Evolutionary conservation across 2,888 invertebrate species (phyloP), one percentile per base, ranked within the genome.

Genomic region (Polyploca ridens): DNA sequence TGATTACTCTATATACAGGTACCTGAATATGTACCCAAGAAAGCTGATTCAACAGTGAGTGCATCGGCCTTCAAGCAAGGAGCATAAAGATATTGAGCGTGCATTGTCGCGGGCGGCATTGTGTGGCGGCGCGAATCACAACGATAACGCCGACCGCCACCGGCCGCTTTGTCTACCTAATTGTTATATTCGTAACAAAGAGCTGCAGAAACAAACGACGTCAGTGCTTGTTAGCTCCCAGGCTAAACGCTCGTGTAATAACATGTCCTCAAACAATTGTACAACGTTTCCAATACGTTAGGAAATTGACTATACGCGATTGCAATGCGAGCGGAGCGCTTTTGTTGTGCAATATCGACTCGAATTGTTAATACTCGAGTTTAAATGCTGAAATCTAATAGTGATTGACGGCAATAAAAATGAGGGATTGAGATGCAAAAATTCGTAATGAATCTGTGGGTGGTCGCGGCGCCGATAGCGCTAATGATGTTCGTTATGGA

Each of bases 241-340:
- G 85, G 87, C 92, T 94, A 92, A 94, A 93, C 88, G 90, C 83
- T 68, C 75, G 77, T 82, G 84, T 90, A 90, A 90, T 93, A 93
- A 93, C 92, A 88, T 89, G 91, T 92, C 91, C 87, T 90, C 89
- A 84, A 86, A 91, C 92, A 91, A 93, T 92, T 84, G 90, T 83
- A 86, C 82, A 75, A 79, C 85, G 83, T 81, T 87, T 86, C 86
- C 88, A 87, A 92, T 90, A 90, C 87, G 87, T 84, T 83, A 88
- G 91, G 91, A 93, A 93, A 93, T 93, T 92, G 91, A 78, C 82
- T 87, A 81, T 88, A 84, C 76, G 74, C 86, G 79, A 85, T 87
- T 81, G 86, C 82, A 83, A 79, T 79, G 78, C 77, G 76, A 81
- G 74, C 75, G 74, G 75, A 81, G 73, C 67, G 78, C 84, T 79